Percentiles rank a stretch among this genome's conserved stretches.
Conservation (phyloP, 2,113 vertebrate genomes). For the Grus americana region DNA sequence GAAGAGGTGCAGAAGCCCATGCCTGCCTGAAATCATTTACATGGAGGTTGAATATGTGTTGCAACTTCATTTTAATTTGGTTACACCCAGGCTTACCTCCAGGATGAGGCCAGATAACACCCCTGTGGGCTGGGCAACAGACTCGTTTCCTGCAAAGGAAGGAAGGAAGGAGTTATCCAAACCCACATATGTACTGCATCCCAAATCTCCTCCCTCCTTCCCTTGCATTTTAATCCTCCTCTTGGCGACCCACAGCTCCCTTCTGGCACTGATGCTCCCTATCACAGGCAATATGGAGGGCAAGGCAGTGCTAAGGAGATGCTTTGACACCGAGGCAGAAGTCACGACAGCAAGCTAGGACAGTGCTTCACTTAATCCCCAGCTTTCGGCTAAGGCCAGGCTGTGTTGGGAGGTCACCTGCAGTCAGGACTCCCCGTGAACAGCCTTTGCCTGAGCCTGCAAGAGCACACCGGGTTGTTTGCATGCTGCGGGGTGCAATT, state of each 20-base stretch:
- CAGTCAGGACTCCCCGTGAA: neutral
- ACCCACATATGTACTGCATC: neutral
- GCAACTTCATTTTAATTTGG: neutral
- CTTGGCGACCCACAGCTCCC: neutral
- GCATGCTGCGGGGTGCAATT: neutral
- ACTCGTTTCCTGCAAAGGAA: neutral
- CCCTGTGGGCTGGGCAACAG: neutral
- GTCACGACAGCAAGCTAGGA: neutral
- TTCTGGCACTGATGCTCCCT: neutral
- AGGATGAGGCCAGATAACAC: neutral
- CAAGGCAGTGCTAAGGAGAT: neutral
- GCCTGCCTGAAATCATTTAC: neutral
- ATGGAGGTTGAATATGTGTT: rapidly evolving
- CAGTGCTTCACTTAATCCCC: neutral
- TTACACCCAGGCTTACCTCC: neutral
- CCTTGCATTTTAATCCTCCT: neutral
- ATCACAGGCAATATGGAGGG: neutral
- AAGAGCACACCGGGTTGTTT: neutral
- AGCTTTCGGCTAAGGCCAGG: rapidly evolving
- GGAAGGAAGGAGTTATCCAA: neutral
- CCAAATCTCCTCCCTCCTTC: neutral
- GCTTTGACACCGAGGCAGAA: neutral
- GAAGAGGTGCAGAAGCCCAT: neutral
- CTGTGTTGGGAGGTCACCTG: neutral
- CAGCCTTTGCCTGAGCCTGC: neutral